Conservation (phyloP, 2,888 invertebrate species). For the Lutraria lutraria region DNA sequence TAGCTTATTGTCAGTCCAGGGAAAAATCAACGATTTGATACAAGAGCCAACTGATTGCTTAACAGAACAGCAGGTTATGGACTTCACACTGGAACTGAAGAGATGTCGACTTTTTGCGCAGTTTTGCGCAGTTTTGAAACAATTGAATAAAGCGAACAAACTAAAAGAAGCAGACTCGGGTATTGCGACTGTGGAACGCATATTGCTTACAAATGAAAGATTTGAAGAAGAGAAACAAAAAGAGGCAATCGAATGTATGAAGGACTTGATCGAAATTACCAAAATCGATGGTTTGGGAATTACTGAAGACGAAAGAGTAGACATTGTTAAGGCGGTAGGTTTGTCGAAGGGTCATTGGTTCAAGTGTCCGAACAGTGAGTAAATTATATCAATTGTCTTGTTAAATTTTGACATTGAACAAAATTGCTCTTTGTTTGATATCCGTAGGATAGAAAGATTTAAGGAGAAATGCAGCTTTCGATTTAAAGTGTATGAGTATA, state of each 20-base stretch:
- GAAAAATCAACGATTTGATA: neutral
- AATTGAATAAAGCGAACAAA: neutral
- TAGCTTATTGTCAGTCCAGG: neutral
- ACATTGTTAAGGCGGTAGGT: slow-evolving; percentile 89
- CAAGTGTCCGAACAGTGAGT: slow-evolving; percentile 90
- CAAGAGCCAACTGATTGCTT: neutral
- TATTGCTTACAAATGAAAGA: slow-evolving; percentile 34
- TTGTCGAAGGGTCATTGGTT: slow-evolving; percentile 90
- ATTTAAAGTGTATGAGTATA: too few relatives aligned
- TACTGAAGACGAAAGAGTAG: slow-evolving; percentile 87
- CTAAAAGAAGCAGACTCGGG: neutral
- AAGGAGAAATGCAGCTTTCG: too few relatives aligned
- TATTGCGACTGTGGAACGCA: neutral
- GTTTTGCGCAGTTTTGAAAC: neutral
- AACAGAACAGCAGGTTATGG: slow-evolving; percentile 23
- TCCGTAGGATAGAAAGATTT: too few relatives aligned
- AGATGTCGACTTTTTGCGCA: neutral
- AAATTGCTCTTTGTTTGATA: too few relatives aligned
- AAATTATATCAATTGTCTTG: neutral
- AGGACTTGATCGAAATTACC: slow-evolving; percentile 53
- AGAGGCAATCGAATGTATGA: slow-evolving; percentile 28
- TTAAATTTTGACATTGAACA: too few relatives aligned
- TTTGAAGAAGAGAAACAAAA: slow-evolving; percentile 39
- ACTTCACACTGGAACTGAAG: slow-evolving; percentile 4
- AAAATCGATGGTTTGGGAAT: slow-evolving; percentile 77